Evolutionary conservation across 2,113 vertebrate genomes (phyloP), one percentile per base, ranked within the genome.

Genomic region (Ictalurus furcatus): DNA sequence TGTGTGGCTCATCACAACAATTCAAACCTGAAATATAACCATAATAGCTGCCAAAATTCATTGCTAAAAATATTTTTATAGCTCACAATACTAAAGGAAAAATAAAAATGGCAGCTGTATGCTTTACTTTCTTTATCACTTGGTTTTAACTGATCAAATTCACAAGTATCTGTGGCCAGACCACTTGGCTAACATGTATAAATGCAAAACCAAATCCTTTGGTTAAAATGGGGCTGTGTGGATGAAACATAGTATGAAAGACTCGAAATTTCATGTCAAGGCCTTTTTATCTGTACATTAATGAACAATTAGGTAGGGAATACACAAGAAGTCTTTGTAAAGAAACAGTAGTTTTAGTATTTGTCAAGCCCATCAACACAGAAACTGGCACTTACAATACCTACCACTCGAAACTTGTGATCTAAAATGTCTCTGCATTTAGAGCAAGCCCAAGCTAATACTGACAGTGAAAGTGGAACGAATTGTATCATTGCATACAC

Each of bases 261-360:
- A 21, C 14, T 17, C 1, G 40, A 80, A 30, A 69, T 7, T 71
- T 85, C 56, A 63, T 44, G 34, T 63, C 37, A 13, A 44, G 13
- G 59, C 34, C 16, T 30, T 59, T 28, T 73, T 17, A 56, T 69
- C 34, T 73, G 34, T 73, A 40, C 34, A 21, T 88, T 88, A 86
- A 86, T 88, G 71, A 89, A 76, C 90, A 73, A 85, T 88, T 88
- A 87, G 30, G 86, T 78, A 54, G 69, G 58, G 65, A 89, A 88
- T 90, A 88, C 87, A 88, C 59, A 88, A 48, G 61, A 90, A 28
- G 73, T 81, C 21, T 40, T 74, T 74, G 7, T 74, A 74, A 44
- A 23, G 61, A 84, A 79, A 84, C 54, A 69, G 76, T 28, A 73
- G 58, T 30, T 71, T 34, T 56, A 14, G 58, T 58, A 25, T 69